These are phyloP conservation scores for Coecobrya sp. DNA, from an alignment of 2,888 invertebrate species.

Conservation along the genomic window DNA sequence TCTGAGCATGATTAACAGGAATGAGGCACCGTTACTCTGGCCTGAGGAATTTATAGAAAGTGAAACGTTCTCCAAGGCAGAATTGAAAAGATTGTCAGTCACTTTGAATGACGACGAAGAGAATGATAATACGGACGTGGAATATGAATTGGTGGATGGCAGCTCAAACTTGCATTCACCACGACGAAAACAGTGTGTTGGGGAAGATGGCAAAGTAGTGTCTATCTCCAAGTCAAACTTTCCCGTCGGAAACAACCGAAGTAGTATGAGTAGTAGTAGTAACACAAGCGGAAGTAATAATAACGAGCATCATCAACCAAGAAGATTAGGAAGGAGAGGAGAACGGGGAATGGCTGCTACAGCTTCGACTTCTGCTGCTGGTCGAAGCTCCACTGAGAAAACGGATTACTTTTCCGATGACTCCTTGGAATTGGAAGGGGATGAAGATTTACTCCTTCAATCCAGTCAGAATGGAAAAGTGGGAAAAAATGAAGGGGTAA, in stretches of 20 bases:
- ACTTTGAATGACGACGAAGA: constrained; percentile 74
- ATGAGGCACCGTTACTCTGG: constrained; percentile 85
- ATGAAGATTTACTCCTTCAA: constrained; percentile 59
- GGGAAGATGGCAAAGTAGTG: not conserved
- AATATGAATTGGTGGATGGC: constrained; percentile 9
- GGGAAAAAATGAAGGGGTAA: not conserved
- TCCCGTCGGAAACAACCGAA: constrained; percentile 14
- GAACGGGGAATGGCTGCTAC: not conserved
- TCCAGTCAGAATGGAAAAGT: constrained; percentile 22
- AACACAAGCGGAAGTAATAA: constrained; percentile 62
- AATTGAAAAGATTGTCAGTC: constrained; percentile 84
- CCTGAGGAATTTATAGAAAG: constrained; percentile 86
- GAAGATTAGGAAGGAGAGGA: not conserved
- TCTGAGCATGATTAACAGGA: constrained; percentile 86
- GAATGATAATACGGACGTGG: constrained; percentile 47
- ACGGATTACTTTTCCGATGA: constrained; percentile 86
- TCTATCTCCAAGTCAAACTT: constrained; percentile 45
- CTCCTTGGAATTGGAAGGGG: constrained; percentile 84
- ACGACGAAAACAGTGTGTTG: not conserved
- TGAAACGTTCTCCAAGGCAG: constrained; percentile 86
- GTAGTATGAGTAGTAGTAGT: constrained; percentile 63
- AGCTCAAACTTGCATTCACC: constrained; percentile 56
- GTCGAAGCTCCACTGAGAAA: constrained; percentile 81
- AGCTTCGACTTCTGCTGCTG: constrained; percentile 31
- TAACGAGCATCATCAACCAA: constrained; percentile 30